Evolutionary conservation across 2,113 vertebrate genomes (phyloP).

Genomic region (Mustela nigripes): DNA sequence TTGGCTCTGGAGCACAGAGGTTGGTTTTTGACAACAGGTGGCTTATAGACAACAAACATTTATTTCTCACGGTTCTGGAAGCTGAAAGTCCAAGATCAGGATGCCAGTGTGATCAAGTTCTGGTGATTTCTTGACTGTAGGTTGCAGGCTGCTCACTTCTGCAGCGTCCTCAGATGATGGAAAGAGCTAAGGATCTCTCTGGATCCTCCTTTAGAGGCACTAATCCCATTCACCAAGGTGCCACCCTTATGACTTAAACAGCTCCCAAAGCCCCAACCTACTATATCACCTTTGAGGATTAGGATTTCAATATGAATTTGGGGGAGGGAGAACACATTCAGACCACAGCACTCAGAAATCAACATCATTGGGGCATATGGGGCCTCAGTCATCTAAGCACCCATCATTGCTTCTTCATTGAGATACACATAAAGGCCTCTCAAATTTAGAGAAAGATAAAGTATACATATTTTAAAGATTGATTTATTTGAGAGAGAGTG

Average conservation of each 20-base stretch:
- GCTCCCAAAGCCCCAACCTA: background rate
- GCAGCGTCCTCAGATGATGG: background rate
- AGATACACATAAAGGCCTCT: background rate
- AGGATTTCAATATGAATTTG: background rate
- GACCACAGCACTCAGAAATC: background rate
- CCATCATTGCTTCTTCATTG: background rate
- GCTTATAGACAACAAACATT: background rate
- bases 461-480: background rate
- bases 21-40: background rate
- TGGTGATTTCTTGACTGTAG: background rate
- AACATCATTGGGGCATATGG: background rate
- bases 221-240: background rate
- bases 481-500: background rate
- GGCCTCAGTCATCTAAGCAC: background rate
- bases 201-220: background rate
- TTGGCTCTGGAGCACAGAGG: background rate
- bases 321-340: background rate
- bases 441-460: background rate
- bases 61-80: background rate
- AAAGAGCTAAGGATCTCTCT: background rate
- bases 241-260: background rate
- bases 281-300: background rate
- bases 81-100: background rate
- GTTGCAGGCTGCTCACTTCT: background rate
- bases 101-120: background rate